Evolutionary conservation across 1,140 invertebrate species (phyloP).

Genomic region (Caenorhabditis brenneri): DNA sequence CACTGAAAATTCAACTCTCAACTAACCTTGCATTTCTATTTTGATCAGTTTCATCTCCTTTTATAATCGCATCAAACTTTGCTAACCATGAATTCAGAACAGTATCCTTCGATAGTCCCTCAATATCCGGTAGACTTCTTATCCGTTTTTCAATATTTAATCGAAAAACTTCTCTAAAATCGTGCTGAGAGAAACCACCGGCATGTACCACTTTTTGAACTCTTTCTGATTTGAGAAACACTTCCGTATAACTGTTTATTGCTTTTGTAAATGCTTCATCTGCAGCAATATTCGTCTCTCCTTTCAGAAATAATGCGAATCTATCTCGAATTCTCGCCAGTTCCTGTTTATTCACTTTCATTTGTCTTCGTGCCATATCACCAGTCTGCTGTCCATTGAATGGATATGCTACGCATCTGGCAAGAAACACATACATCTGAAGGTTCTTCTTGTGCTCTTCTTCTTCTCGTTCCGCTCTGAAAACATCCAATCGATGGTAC

Average conservation of each 20-base stretch:
- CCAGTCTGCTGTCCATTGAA: slow-evolving; percentile 99
- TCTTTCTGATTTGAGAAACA: slow-evolving; percentile 94
- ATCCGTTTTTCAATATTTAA: slow-evolving; percentile 71
- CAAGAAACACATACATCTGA: slow-evolving; percentile 97
- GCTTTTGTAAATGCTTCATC: slow-evolving; percentile 99
- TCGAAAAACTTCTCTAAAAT: slow-evolving; percentile 85
- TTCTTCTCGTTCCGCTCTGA: slow-evolving; percentile 80
- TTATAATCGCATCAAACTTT: slow-evolving; percentile 98
- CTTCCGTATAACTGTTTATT: slow-evolving; percentile 94
- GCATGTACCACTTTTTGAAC: slow-evolving; percentile 92
- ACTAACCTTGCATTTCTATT: slow-evolving; percentile 58
- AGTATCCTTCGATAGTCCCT: slow-evolving; percentile 98
- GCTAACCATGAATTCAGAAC: slow-evolving; percentile 98
- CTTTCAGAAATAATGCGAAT: slow-evolving; percentile 74
- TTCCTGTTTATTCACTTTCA: slow-evolving; percentile 93
- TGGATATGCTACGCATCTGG: slow-evolving; percentile 95
- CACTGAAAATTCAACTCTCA: neutral
- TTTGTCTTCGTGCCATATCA: slow-evolving; percentile 89
- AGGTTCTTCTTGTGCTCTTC: slow-evolving; percentile 88
- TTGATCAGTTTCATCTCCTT: slow-evolving; percentile 76
- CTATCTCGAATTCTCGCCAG: slow-evolving; percentile 88
- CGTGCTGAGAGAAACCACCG: slow-evolving; percentile 94
- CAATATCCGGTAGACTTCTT: slow-evolving; percentile 94
- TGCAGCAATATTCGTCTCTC: slow-evolving; percentile 95
- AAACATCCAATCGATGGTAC: too few relatives aligned